phyloP scores from a whole-genome alignment of 37 sponge, comb jelly and placozoan species.

The Eunapius fragilis region DNA sequence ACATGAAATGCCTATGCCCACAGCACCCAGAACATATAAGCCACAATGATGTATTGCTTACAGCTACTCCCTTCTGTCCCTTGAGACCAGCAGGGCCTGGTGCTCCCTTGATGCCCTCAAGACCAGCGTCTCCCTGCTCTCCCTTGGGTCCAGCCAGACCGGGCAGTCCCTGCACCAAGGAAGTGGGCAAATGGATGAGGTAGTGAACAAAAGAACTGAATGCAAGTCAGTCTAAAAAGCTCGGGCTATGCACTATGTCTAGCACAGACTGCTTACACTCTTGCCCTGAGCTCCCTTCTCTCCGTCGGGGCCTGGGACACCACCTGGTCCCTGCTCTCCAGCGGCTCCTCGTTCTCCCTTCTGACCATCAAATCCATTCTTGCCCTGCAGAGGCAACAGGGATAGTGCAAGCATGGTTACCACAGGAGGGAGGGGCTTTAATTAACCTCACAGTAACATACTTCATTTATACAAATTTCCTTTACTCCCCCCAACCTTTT shows the following conservation, averaged over 20 bases:
- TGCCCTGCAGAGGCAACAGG: slow-evolving; percentile 63
- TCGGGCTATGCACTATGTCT: neutral
- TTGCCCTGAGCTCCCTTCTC: slow-evolving; percentile 64
- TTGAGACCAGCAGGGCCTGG: slow-evolving; percentile 46
- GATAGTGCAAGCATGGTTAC: no score
- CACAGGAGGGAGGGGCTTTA: no score
- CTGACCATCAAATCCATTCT: slow-evolving; percentile 56
- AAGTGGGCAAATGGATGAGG: no score
- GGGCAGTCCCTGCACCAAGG: slow-evolving; percentile 29
- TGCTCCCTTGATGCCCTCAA: slow-evolving; percentile 44
- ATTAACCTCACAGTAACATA: no score
- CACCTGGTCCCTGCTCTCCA: slow-evolving; percentile 49
- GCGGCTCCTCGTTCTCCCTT: slow-evolving; percentile 54
- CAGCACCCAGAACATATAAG: no score
- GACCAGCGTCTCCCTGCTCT: slow-evolving; percentile 48
- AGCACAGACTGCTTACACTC: slow-evolving; percentile 33
- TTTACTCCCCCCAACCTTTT: neutral
- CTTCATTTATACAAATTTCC: no score
- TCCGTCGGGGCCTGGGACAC: slow-evolving; percentile 59
- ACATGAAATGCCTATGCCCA: no score
- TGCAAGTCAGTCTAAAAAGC: neutral
- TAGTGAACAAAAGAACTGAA: no score
- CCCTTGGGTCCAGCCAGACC: slow-evolving; percentile 43
- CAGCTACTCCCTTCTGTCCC: slow-evolving; percentile 47
- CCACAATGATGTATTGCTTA: neutral